phyloP scores from a whole-genome alignment of 2,113 vertebrate genomes.

The Gymnorhina tibicen region DNA sequence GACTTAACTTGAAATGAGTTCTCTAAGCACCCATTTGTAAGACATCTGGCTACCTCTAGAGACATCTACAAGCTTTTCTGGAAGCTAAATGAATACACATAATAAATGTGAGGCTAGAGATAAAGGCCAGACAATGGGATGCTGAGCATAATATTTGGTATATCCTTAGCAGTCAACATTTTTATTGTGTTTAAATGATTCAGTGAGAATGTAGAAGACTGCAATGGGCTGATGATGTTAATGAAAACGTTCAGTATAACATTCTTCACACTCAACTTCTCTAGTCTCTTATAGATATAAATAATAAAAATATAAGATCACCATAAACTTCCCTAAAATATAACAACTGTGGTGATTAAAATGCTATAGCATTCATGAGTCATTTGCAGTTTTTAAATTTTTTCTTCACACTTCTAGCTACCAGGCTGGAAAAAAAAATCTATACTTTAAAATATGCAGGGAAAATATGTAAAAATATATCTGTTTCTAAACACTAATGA shows the following conservation, averaged over 20 bases:
- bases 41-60: conserved; percentile 3
- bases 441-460: background rate
- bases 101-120: background rate
- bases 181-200: background rate
- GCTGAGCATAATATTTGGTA: background rate
- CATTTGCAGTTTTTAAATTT: background rate
- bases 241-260: background rate
- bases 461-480: background rate
- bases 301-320: background rate
- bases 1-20: background rate
- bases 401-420: background rate
- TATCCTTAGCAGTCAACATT: background rate
- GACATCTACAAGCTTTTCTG: background rate
- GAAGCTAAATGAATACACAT: background rate
- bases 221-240: background rate
- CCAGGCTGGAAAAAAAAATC: background rate
- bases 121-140: background rate
- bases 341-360: background rate
- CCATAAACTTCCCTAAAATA: background rate
- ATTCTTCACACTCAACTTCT: background rate
- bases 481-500: background rate
- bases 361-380: background rate
- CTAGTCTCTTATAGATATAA: background rate
- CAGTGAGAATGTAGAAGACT: background rate
- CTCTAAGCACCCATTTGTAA: background rate